A percentile compares a stretch with the other conserved stretches of the same genome.
Evolutionary conservation across 2,888 invertebrate genomes (phyloP).

Genomic region (Encarsia formosa): DNA sequence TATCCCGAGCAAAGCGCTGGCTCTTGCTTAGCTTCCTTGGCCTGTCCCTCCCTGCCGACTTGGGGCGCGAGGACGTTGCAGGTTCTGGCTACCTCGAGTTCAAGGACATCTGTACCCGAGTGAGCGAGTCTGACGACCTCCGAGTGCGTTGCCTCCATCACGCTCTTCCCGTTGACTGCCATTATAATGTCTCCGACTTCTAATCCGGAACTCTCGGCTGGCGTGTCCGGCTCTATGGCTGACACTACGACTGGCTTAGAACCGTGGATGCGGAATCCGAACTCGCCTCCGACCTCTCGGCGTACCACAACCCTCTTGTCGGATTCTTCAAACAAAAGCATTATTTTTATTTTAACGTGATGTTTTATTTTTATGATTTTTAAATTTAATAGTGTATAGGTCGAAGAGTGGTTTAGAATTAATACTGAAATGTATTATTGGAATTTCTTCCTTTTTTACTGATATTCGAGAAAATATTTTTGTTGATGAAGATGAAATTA

Average conservation of each 20-base stretch:
- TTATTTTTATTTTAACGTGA: too few species aligned
- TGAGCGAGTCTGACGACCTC: constrained; percentile 91
- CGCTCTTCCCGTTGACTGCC: constrained; percentile 84
- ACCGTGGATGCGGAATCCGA: constrained; percentile 92
- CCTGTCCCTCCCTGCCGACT: constrained; percentile 61
- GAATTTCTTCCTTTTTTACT: too few species aligned
- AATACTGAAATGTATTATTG: too few species aligned
- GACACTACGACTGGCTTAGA: constrained; percentile 95
- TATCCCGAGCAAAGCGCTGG: constrained; percentile 66
- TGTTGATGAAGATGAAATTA: too few species aligned
- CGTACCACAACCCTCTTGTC: constrained; percentile 83
- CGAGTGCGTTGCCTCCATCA: constrained; percentile 87
- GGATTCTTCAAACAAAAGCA: constrained; percentile 62
- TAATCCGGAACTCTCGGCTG: constrained; percentile 86
- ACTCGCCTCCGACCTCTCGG: constrained; percentile 77
- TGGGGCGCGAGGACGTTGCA: constrained; percentile 73
- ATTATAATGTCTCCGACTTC: constrained; percentile 93
- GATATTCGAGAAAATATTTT: too few species aligned
- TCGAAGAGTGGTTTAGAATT: too few species aligned
- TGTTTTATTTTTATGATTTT: too few species aligned
- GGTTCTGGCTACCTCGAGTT: constrained; percentile 84
- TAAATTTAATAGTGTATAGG: too few species aligned
- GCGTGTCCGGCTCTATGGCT: constrained; percentile 89
- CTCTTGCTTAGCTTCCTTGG: constrained; percentile 53
- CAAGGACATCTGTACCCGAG: constrained; percentile 79